phyloP scores from a whole-genome alignment of 1,140 invertebrate species.

The Trichoplusia ni region DNA sequence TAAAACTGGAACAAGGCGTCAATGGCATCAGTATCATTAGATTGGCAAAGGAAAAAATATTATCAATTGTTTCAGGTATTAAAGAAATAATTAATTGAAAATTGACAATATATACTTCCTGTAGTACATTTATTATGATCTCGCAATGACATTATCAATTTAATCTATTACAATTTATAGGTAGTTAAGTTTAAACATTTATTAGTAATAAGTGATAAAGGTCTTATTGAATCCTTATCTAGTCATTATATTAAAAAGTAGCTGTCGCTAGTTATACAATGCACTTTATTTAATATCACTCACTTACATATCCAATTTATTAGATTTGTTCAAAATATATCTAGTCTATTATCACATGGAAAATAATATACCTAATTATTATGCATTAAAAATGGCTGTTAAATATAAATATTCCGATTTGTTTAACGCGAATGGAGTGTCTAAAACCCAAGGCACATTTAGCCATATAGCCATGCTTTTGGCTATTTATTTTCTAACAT shows the following conservation, averaged over 20 bases:
- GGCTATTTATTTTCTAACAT: no score
- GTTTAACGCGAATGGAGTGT: no score
- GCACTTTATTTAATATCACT: slow-evolving; percentile 76
- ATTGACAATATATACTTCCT: slow-evolving; percentile 16
- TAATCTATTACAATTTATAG: background rate
- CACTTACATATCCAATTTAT: slow-evolving; percentile 71
- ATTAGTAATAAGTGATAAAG: background rate
- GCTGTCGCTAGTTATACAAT: slow-evolving; percentile 69
- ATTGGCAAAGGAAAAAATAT: no score
- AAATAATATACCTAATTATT: slow-evolving; percentile 16
- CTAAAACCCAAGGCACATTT: no score
- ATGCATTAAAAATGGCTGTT: slow-evolving; percentile 6
- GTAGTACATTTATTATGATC: background rate
- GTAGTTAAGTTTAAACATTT: slow-evolving; percentile 14
- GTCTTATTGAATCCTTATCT: slow-evolving; percentile 20
- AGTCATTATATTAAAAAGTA: slow-evolving; percentile 53
- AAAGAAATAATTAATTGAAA: no score
- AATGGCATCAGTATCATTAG: no score
- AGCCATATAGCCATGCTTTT: no score
- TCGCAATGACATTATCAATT: slow-evolving; percentile 40
- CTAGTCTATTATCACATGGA: slow-evolving; percentile 15
- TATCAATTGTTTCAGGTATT: no score
- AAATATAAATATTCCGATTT: no score
- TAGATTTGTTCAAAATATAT: slow-evolving; percentile 65
- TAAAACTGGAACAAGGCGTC: no score